Percentiles rank a stretch among this genome's conserved stretches.
Conservation (phyloP, 2,888 invertebrate genomes). For the Blera fallax region DNA sequence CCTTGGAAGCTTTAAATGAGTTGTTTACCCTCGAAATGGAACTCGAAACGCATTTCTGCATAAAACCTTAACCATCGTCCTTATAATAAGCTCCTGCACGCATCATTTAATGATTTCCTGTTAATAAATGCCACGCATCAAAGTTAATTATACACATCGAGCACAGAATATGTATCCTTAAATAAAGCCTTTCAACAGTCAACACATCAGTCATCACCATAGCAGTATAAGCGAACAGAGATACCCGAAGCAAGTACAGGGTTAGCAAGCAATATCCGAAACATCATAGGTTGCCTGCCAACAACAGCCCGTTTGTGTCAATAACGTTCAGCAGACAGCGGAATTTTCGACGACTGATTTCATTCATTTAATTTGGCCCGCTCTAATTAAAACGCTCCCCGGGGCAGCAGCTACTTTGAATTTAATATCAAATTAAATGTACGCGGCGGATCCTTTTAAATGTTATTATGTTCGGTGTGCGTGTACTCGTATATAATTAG, state of each 20-base stretch:
- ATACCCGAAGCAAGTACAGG: background rate
- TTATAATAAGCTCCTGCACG: background rate
- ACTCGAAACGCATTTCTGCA: background rate
- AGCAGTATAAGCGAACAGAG: background rate
- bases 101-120: slow-evolving; percentile 29
- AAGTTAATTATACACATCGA: slow-evolving; percentile 48
- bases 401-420: slow-evolving; percentile 65
- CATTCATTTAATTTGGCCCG: slow-evolving; percentile 42
- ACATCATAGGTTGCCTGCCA: background rate
- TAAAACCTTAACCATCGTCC: background rate
- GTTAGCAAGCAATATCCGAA: background rate
- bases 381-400: slow-evolving; percentile 63
- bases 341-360: slow-evolving; percentile 24
- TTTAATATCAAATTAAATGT: slow-evolving; percentile 72
- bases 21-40: background rate
- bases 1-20: background rate
- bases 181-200: slow-evolving; percentile 55
- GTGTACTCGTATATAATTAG: slow-evolving; percentile 71
- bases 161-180: background rate
- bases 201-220: slow-evolving; percentile 52
- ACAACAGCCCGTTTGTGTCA: background rate
- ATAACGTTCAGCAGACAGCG: background rate
- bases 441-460: slow-evolving; percentile 65
- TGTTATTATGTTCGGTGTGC: slow-evolving; percentile 63
- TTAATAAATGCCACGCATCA: slow-evolving; percentile 52